Base-by-base conservation (phyloP, 2,113 vertebrate species). In the Bubo bubo region DNA sequence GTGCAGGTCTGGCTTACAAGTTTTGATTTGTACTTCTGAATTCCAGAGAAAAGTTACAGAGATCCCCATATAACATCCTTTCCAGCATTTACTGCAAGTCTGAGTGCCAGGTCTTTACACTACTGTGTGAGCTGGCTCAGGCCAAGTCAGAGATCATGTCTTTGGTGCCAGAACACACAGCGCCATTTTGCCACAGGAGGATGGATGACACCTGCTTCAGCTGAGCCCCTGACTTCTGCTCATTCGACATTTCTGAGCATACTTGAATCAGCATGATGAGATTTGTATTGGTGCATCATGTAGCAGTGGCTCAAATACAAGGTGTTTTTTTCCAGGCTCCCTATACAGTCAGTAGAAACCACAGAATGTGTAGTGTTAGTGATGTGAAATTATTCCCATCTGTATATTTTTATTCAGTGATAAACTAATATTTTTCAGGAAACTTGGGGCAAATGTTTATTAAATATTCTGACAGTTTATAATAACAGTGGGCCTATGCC, bases 141-240 rank as follows among this genome's bases (percentile, higher is more conserved):
- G 23, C 13, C 23, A 32, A 77, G 7, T 8, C 13, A 8, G 26
- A 73, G 58, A 39, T 20, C 12, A 4, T 2, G 3, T 28, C 11
- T 58, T 63, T 21, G 12, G 32, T 67, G 28, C 15, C 68, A 83
- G 35, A 63, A 28, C 8, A 35, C 15, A 21, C 3, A 8, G 35
- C 2, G 2, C 19, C 0, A 0, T 18, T 11, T 4, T 37, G 52
- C 28, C 68, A 74, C 26, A 79, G 37, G 19, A 53, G 21, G 10
- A 32, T 41, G 66, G 35, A 32, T 26, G 66, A 17, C 8, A 39
- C 8, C 79, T 79, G 21, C 35, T 68, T 39, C 50, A 34, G 32
- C 32, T 63, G 60, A 92, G 45, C 27, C n/a, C 22, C 41, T 49
- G 14, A 6, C 30, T 74, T 67, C 41, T 75, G 56, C 26, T 66